phyloP scores from a whole-genome alignment of 2,113 vertebrate species.

The Chamaea fasciata region DNA sequence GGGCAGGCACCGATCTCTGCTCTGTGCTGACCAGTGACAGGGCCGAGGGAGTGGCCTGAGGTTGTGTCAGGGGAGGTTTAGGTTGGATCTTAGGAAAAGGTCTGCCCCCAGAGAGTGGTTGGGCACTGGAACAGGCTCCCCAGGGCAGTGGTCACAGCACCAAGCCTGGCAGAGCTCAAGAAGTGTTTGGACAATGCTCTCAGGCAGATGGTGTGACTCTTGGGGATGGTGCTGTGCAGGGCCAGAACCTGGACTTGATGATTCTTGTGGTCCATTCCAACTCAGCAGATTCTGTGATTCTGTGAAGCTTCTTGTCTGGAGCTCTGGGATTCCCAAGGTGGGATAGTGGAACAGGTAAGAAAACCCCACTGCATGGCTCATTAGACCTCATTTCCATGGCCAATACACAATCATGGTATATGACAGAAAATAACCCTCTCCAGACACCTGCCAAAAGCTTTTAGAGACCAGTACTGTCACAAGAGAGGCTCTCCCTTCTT shows the following conservation, averaged over 20 bases:
- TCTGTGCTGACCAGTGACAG: neutral
- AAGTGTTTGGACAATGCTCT: neutral
- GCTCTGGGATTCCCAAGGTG: neutral
- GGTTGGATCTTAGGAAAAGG: neutral
- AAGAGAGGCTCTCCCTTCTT: neutral
- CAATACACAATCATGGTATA: neutral
- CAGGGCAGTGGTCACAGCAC: neutral
- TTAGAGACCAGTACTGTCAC: neutral
- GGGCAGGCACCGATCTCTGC: neutral
- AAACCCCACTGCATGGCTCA: neutral
- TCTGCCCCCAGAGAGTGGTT: neutral
- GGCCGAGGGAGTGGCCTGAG: neutral
- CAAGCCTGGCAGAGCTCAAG: neutral
- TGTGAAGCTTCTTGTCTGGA: neutral
- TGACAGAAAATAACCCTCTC: neutral
- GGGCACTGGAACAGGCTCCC: neutral
- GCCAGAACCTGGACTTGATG: neutral
- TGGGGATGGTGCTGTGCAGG: neutral
- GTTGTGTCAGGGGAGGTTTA: neutral
- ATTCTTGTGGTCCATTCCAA: neutral
- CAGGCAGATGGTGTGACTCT: neutral
- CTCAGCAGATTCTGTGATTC: neutral
- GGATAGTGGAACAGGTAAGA: neutral
- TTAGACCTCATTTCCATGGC: neutral
- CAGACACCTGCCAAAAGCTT: neutral